Conservation (phyloP, 1,140 invertebrate species). For the Rhizoglyphus robini region DNA sequence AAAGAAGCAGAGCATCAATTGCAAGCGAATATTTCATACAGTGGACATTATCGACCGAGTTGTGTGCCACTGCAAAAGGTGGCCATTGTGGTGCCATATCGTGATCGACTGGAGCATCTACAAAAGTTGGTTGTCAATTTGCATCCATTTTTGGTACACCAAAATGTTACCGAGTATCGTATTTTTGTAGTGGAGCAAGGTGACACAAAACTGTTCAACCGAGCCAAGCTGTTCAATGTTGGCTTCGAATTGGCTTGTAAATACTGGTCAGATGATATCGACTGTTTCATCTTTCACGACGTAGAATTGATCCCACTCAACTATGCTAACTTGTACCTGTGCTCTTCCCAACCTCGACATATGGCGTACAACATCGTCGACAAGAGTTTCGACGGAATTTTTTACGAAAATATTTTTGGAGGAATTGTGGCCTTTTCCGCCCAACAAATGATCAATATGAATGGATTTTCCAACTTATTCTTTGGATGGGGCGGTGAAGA, state of each 20-base stretch:
- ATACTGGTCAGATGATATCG: constrained; percentile 26
- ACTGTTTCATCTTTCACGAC: constrained; percentile 45
- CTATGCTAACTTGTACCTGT: constrained; percentile 26
- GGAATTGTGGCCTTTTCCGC: constrained; percentile 27
- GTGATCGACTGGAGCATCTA: constrained; percentile 65
- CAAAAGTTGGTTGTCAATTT: constrained; percentile 67
- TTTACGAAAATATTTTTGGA: constrained; percentile 28
- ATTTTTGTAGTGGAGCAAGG: constrained; percentile 80
- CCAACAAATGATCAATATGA: constrained; percentile 26
- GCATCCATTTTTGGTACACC: constrained; percentile 71
- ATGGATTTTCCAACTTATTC: constrained; percentile 28
- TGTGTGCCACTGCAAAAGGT: constrained; percentile 61
- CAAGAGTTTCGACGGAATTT: constrained; percentile 25
- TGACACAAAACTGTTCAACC: constrained; percentile 25
- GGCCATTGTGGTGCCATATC: constrained; percentile 73
- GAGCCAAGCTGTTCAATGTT: constrained; percentile 36
- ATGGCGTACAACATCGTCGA: constrained; percentile 25
- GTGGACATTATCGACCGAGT: too few species aligned
- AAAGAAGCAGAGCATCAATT: too few species aligned
- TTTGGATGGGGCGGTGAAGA: constrained; percentile 30
- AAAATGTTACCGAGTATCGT: constrained; percentile 66
- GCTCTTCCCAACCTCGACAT: constrained; percentile 26
- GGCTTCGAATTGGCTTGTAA: constrained; percentile 34
- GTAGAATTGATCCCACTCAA: constrained; percentile 43
- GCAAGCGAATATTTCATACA: too few species aligned